phyloP scores from a whole-genome alignment of 2,888 invertebrate genomes.

The Neelides folsomi region DNA sequence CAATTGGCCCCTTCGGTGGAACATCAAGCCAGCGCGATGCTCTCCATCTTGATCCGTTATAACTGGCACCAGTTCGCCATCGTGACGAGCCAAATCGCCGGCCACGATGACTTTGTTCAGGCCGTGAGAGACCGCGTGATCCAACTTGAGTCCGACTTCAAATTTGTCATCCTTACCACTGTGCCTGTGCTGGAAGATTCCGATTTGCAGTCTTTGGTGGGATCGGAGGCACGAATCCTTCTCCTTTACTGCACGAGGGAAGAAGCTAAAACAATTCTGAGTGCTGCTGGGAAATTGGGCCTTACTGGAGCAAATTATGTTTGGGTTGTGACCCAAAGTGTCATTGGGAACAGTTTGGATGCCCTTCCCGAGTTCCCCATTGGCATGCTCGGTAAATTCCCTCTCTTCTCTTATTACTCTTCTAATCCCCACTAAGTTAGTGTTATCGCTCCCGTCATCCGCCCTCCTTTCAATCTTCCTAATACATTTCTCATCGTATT shows the following conservation, averaged over 20 bases:
- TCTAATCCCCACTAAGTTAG: not conserved
- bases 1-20: slow-evolving; percentile 93
- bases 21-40: slow-evolving; percentile 92
- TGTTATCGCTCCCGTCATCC: not conserved
- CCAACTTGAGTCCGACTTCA: slow-evolving; percentile 55
- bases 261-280: slow-evolving; percentile 70
- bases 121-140: slow-evolving; percentile 76
- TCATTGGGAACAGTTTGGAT: slow-evolving; percentile 45
- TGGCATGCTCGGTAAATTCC: slow-evolving; percentile 69
- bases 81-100: slow-evolving; percentile 83
- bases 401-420: not conserved
- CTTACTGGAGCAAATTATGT: slow-evolving; percentile 85
- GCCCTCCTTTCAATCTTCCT: not conserved
- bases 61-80: slow-evolving; percentile 94
- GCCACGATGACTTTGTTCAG: slow-evolving; percentile 90
- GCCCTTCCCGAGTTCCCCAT: slow-evolving; percentile 59
- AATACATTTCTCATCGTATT: not conserved
- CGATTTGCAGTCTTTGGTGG: slow-evolving; percentile 67
- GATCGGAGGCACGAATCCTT: slow-evolving; percentile 84
- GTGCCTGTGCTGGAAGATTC: slow-evolving; percentile 61
- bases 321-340: slow-evolving; percentile 92
- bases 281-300: slow-evolving; percentile 55
- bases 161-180: slow-evolving; percentile 47
- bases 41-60: slow-evolving; percentile 85
- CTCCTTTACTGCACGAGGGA: slow-evolving; percentile 77